A percentile compares a stretch with the other conserved stretches of the same genome.
Evolutionary conservation across 2,113 vertebrate genomes (phyloP).

Genomic region (Caranx ignobilis): DNA sequence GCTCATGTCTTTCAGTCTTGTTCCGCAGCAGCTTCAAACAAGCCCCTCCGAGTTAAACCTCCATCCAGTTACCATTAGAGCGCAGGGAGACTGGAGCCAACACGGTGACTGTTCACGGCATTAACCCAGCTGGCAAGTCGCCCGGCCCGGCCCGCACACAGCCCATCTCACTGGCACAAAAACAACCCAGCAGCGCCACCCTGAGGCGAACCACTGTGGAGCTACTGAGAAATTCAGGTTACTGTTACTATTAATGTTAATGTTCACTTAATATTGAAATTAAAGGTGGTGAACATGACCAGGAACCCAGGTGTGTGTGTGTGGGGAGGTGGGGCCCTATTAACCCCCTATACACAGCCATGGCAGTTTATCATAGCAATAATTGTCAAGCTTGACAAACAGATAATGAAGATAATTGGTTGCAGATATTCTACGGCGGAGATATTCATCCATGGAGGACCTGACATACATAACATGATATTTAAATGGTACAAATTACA

Average conservation of each 20-base stretch:
- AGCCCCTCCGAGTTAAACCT: constrained; percentile 12
- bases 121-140: constrained; percentile 50
- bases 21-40: constrained; percentile 15
- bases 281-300: background rate
- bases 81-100: constrained; percentile 27
- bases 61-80: constrained; percentile 34
- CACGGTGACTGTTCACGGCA: constrained; percentile 50
- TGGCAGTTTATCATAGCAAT: background rate
- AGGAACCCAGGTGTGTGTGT: background rate
- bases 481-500: background rate
- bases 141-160: constrained; percentile 37
- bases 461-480: too few relatives aligned
- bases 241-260: background rate
- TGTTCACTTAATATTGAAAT: background rate
- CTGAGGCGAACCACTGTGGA: background rate
- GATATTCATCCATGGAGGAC: too few relatives aligned
- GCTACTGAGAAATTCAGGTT: background rate
- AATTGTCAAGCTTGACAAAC: background rate
- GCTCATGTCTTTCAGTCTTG: background rate
- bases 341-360: background rate
- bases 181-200: constrained; percentile 46
- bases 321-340: too few relatives aligned
- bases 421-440: background rate
- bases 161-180: background rate
- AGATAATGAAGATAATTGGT: background rate